A percentile compares a stretch with the other conserved stretches of the same genome.
These are phyloP conservation scores for Henricia sp. DNA, from an alignment of 53 echinoderm and acorn worm genomes.

Conservation along the genomic window DNA sequence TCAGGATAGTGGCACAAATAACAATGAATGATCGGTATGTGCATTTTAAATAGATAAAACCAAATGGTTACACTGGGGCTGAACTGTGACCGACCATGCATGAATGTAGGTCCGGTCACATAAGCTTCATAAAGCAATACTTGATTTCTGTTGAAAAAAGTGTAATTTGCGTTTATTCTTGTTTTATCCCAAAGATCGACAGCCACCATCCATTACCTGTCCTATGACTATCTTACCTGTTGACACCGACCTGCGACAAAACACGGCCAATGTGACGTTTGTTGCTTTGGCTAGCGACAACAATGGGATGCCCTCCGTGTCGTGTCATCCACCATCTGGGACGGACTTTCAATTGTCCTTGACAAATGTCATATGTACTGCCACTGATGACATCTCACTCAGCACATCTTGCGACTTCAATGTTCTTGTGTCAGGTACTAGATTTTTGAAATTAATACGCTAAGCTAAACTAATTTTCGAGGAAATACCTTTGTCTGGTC, in stretches of 20 bases:
- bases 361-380: not conserved
- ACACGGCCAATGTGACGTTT: not conserved
- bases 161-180: too few relatives aligned
- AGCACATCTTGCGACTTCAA: not conserved
- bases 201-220: not conserved
- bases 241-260: conserved; percentile 1
- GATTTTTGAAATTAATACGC: too few relatives aligned
- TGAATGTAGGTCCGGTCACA: too few relatives aligned
- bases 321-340: conserved; percentile 4
- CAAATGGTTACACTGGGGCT: too few relatives aligned
- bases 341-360: not conserved
- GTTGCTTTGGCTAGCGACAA: not conserved
- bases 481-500: too few relatives aligned
- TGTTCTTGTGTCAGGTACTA: not conserved
- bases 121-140: too few relatives aligned
- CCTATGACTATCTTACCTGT: not conserved
- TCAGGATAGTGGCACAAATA: too few relatives aligned
- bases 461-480: too few relatives aligned
- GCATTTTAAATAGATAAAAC: too few relatives aligned
- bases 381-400: not conserved
- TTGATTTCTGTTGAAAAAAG: not conserved
- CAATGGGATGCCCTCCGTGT: not conserved
- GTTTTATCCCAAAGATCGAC: not conserved
- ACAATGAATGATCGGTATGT: too few relatives aligned
- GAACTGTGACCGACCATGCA: too few relatives aligned